These are phyloP conservation scores for Stigmatopora nigra DNA, from an alignment of 2,113 vertebrate species.

Conservation along the genomic window DNA sequence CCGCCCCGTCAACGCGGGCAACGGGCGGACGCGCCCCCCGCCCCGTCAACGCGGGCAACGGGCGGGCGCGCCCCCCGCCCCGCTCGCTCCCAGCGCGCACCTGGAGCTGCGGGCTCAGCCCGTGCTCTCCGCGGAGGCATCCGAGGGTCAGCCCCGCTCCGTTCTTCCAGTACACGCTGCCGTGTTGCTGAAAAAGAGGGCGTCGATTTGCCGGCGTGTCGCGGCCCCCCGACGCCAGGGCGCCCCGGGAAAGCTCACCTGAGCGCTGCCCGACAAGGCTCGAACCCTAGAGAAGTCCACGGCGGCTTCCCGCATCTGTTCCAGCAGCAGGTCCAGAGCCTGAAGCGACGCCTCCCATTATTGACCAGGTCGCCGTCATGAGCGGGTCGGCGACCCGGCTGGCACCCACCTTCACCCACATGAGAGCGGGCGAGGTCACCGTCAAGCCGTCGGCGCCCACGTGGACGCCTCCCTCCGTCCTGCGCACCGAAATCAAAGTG, in stretches of 20 bases:
- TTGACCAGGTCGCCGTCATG: too few species aligned
- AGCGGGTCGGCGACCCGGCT: neutral
- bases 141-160: slow-evolving; percentile 70
- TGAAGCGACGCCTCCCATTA: slow-evolving; percentile 37
- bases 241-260: slow-evolving; percentile 64
- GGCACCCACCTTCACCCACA: slow-evolving; percentile 88
- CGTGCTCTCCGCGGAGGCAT: slow-evolving; percentile 53
- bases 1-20: neutral
- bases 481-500: slow-evolving; percentile 32
- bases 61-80: neutral
- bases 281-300: slow-evolving; percentile 80
- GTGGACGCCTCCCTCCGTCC: slow-evolving; percentile 85
- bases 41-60: neutral
- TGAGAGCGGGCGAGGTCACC: slow-evolving; percentile 88
- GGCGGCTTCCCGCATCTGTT: slow-evolving; percentile 79
- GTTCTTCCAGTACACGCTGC: slow-evolving; percentile 85
- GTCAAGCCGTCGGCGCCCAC: slow-evolving; percentile 78
- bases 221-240: too few species aligned
- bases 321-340: slow-evolving; percentile 86
- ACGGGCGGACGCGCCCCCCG: neutral
- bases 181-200: slow-evolving; percentile 79
- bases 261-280: slow-evolving; percentile 87
- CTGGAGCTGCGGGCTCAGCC: slow-evolving; percentile 74
- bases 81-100: too few species aligned
- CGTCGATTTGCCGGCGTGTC: neutral